A percentile compares a stretch with the other conserved stretches of the same genome.
Conservation (phyloP, 35 echinoderm and acorn worm species). For the Heliocidaris tuberculata region DNA sequence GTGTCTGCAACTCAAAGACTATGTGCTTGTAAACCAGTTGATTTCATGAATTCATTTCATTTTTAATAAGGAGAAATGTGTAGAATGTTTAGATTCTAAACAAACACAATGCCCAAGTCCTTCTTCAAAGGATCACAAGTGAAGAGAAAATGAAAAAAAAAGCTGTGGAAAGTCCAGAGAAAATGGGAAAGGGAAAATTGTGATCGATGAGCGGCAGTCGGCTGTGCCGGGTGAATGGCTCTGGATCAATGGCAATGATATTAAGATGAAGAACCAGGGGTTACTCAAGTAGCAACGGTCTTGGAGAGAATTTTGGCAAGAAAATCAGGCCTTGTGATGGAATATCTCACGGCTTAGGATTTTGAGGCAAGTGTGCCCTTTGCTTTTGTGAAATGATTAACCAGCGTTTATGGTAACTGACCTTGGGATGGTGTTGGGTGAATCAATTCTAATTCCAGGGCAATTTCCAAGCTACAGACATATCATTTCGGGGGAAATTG, state of each 20-base stretch:
- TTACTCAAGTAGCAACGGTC: conserved; percentile 1
- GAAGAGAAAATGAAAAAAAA: not conserved
- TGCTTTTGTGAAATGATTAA: conserved; percentile 4
- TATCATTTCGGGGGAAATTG: not conserved
- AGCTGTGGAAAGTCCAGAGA: not conserved
- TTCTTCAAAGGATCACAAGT: not conserved
- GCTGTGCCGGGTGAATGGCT: conserved; percentile 17
- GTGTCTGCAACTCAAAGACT: not conserved
- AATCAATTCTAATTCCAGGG: not conserved
- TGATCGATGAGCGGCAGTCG: not conserved
- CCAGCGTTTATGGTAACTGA: not conserved
- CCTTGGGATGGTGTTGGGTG: not conserved
- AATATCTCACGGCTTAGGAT: not conserved
- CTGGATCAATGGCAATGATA: conserved; percentile 8
- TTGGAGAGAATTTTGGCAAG: not conserved
- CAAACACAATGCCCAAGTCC: not conserved
- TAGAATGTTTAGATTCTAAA: not conserved
- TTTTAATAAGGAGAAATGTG: not conserved
- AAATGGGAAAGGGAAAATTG: not conserved
- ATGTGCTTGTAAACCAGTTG: not conserved
- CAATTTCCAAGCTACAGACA: not conserved
- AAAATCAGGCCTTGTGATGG: not conserved
- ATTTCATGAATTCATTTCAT: not conserved
- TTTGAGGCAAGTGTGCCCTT: not conserved
- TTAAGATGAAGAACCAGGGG: not conserved